Percentiles rank a stretch among this genome's conserved stretches.
Evolutionary conservation across 2,888 invertebrate genomes (phyloP).

Genomic region (Saturnia japonica): DNA sequence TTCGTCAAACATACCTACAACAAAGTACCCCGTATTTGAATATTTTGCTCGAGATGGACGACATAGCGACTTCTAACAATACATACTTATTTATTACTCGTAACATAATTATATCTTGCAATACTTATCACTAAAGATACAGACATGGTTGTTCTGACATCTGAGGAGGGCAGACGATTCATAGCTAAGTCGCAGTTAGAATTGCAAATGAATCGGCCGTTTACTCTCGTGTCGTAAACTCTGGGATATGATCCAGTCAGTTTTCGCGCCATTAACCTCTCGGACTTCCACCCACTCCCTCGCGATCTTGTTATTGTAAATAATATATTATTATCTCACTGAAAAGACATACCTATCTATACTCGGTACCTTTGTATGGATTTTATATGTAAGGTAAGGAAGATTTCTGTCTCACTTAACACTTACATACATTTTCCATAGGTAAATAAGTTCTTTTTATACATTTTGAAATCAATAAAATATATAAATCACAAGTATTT

Average conservation of each 20-base stretch:
- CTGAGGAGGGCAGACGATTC: conserved; percentile 43
- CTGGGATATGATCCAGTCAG: conserved; percentile 80
- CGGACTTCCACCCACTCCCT: conserved; percentile 66
- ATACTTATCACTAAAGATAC: conserved; percentile 31
- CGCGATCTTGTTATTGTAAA: conserved; percentile 64
- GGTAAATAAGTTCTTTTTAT: neutral
- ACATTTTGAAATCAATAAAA: neutral
- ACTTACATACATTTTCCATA: neutral
- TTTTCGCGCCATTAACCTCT: conserved; percentile 80
- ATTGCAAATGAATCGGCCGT: conserved; percentile 82
- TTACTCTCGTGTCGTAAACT: conserved; percentile 78
- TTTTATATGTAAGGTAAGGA: neutral
- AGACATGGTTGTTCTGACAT: conserved; percentile 34
- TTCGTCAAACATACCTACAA: neutral
- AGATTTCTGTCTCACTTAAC: neutral
- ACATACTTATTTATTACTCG: conserved; percentile 14
- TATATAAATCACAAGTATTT: neutral
- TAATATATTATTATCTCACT: conserved; percentile 48
- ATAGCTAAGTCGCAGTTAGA: conserved; percentile 72
- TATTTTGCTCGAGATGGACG: neutral
- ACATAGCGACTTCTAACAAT: neutral
- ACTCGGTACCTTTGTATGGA: neutral
- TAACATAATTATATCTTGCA: conserved; percentile 2
- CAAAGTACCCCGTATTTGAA: neutral
- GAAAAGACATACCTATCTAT: conserved; percentile 29